Evolutionary conservation across 2,888 invertebrate species (phyloP).

Genomic region (Acanthococcus lagerstroemiae): DNA sequence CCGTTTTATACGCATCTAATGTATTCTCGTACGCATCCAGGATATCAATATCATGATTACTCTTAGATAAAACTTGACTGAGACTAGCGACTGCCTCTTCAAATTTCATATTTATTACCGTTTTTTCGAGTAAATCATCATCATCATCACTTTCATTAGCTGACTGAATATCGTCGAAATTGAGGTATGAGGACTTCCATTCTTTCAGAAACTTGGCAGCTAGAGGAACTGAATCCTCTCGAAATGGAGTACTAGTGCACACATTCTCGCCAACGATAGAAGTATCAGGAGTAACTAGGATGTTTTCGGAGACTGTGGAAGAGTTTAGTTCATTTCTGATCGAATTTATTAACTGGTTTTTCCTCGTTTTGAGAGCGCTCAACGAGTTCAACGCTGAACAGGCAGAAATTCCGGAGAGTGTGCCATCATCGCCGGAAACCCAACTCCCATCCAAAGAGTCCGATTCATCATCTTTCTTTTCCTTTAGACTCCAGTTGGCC

Average conservation of each 20-base stretch:
- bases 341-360: constrained; percentile 10
- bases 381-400: background rate
- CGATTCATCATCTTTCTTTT: constrained; percentile 1
- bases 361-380: background rate
- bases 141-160: background rate
- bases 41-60: background rate
- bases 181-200: constrained; percentile 13
- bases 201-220: constrained; percentile 18
- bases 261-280: background rate
- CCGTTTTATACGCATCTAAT: constrained; percentile 4
- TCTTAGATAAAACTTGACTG: background rate
- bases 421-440: background rate
- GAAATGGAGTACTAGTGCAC: constrained; percentile 1
- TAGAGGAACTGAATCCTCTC: background rate
- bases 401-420: background rate
- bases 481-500: background rate
- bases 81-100: constrained; percentile 18
- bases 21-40: constrained; percentile 3
- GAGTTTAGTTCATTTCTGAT: background rate
- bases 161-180: background rate
- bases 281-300: background rate
- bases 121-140: background rate
- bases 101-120: too few relatives aligned
- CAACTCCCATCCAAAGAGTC: background rate
- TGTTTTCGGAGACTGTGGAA: background rate